Conservation (phyloP, 2,797 vertebrate species). For the Liasis olivaceus region DNA sequence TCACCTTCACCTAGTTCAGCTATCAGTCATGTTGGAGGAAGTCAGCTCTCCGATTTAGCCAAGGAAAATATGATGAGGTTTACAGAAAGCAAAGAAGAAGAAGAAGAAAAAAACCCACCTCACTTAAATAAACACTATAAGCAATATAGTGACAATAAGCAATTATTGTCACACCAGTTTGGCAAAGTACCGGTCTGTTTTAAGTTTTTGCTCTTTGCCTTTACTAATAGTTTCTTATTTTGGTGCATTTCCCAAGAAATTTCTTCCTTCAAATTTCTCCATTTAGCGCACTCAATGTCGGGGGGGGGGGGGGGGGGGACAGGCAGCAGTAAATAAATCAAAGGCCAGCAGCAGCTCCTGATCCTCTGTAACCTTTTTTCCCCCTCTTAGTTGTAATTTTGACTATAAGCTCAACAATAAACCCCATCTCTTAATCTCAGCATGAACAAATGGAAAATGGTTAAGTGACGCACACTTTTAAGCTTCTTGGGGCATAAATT, state of each 20-base stretch:
- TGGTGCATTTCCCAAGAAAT: constrained; percentile 33
- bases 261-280: constrained; percentile 57
- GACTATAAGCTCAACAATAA: constrained; percentile 71
- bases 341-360: constrained; percentile 60
- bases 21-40: constrained; percentile 24
- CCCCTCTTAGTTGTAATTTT: constrained; percentile 70
- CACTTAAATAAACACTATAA: constrained; percentile 29
- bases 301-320: neutral
- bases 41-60: neutral
- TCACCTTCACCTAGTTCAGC: neutral
- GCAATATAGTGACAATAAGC: no score
- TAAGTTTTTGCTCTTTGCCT: neutral
- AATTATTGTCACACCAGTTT: neutral
- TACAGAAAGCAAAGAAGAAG: neutral
- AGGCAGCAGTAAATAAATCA: constrained; percentile 62
- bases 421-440: constrained; percentile 71
- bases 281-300: constrained; percentile 42
- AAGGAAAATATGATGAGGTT: constrained; percentile 22
- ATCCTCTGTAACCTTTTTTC: constrained; percentile 60
- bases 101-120: neutral
- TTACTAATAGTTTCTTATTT: constrained; percentile 28
- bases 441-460: constrained; percentile 73
- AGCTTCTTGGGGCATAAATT: constrained; percentile 72
- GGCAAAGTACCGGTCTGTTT: constrained; percentile 16
- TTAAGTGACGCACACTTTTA: constrained; percentile 74